Evolutionary conservation across 2,113 vertebrate genomes (phyloP), one percentile per base, ranked within the genome.

Genomic region (Emydura subglobosa): DNA sequence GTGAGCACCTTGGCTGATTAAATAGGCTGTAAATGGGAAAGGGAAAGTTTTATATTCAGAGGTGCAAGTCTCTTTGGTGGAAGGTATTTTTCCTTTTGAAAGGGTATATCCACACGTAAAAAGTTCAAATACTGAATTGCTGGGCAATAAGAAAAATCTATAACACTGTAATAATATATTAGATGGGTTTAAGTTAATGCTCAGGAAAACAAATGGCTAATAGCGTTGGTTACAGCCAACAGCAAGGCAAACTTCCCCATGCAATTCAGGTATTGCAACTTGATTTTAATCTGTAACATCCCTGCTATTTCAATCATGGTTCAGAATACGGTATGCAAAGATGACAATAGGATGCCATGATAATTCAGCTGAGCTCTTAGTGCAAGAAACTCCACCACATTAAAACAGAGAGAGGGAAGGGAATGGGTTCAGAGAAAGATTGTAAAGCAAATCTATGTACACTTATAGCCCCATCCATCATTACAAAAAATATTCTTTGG

Each of bases 321-420:
- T 57, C 57, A 79, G 89, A 96, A 92, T 5, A 29, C 44, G 91
- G 87, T 88, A 0, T 0, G 89, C 91, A 95, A 50, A 92, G 57
- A 79, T 12, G 78, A 95, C 87, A 74, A 76, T 86, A 89, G 57
- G 83, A 92, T 29, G 74, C 61, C 72, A 78, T 76, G 53, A 89
- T 85, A 89, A 93, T 95, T 95, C 90, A 93, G 19, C 39, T 57
- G 29, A 95, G 86, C 86, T 92, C 79, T 87, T 89, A 89, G 86
- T 55, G 84, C 0, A 94, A 96, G 50, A 50, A 95, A 86, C 39
- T 57, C 61, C 81, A 92, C 92, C 91, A 96, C 92, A 93, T 86
- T 94, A 93, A 92, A 97, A 97, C 14, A 96, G 74, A 94, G 31
- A 84, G 85, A 96, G 90, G 53, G 93, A 57, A 96, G 29, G 74